Percentiles rank a stretch among this genome's conserved stretches.
These are phyloP conservation scores for Mormyrops attenuatus DNA, from an alignment of 2,797 vertebrate genomes.

Conservation along the genomic window DNA sequence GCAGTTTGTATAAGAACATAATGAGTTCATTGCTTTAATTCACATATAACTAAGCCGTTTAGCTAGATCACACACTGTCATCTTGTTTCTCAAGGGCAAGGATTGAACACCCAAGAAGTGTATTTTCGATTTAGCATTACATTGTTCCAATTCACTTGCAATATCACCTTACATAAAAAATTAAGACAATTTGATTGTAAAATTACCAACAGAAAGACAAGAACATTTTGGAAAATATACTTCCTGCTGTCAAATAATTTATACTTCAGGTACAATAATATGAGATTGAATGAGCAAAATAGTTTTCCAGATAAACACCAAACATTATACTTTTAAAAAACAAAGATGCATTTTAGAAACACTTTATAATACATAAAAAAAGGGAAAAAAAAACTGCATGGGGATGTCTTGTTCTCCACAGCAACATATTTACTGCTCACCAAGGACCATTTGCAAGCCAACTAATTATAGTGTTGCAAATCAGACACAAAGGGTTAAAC, in stretches of 20 bases:
- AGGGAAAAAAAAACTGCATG: background rate
- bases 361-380: slow-evolving; percentile 17
- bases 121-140: background rate
- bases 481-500: slow-evolving; percentile 33
- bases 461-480: slow-evolving; percentile 28
- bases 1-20: background rate
- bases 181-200: background rate
- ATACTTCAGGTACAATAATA: background rate
- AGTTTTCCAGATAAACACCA: background rate
- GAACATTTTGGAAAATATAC: background rate
- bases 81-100: background rate
- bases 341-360: slow-evolving; percentile 1
- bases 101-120: background rate
- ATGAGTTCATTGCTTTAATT: background rate
- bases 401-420: slow-evolving; percentile 17
- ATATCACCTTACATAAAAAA: slow-evolving; percentile 9
- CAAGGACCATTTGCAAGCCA: slow-evolving; percentile 24
- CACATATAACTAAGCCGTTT: background rate
- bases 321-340: background rate
- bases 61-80: background rate
- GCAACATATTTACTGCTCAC: slow-evolving; percentile 25
- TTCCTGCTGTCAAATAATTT: background rate
- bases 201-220: background rate
- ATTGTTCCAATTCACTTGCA: background rate
- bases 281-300: background rate